A percentile compares a stretch with the other conserved stretches of the same genome.
phyloP scores from a whole-genome alignment of 2,797 vertebrate species.

The Phoxinus dragarum region DNA sequence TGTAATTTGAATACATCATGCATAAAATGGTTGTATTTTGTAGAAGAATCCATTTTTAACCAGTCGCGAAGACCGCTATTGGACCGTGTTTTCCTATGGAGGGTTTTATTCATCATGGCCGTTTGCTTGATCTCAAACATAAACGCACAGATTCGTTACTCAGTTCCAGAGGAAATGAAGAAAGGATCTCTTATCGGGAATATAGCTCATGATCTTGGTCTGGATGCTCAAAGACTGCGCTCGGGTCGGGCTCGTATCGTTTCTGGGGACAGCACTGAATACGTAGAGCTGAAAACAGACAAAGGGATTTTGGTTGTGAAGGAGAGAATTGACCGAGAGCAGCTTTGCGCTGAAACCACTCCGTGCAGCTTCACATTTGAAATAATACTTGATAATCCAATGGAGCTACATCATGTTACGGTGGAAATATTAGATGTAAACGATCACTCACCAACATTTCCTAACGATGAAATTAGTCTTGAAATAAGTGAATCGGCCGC shows the following conservation, averaged over 20 bases:
- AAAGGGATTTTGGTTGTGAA: slow-evolving; percentile 78
- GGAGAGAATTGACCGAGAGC: slow-evolving; percentile 76
- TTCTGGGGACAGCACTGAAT: slow-evolving; percentile 76
- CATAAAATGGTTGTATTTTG: background rate
- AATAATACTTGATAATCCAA: slow-evolving; percentile 66
- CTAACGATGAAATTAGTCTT: slow-evolving; percentile 48
- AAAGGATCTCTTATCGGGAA: slow-evolving; percentile 81
- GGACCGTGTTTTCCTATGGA: slow-evolving; percentile 72
- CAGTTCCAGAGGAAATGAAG: slow-evolving; percentile 85
- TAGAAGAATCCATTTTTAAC: accelerated
- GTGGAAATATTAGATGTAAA: slow-evolving; percentile 66
- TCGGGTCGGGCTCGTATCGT: slow-evolving; percentile 78
- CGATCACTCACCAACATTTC: slow-evolving; percentile 61
- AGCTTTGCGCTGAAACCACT: slow-evolving; percentile 70
- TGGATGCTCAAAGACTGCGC: slow-evolving; percentile 75
- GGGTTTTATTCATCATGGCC: slow-evolving; percentile 68
- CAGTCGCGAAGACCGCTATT: background rate
- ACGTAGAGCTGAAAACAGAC: slow-evolving; percentile 79
- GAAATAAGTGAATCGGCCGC: slow-evolving; percentile 62
- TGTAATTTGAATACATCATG: background rate
- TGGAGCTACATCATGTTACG: slow-evolving; percentile 60
- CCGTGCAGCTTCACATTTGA: slow-evolving; percentile 67
- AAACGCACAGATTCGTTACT: slow-evolving; percentile 81
- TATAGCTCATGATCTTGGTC: slow-evolving; percentile 79
- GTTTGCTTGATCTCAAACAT: slow-evolving; percentile 42